Percentiles rank a stretch among this genome's conserved stretches.
These are phyloP conservation scores for Paedocypris micromegethes DNA, from an alignment of 2,797 vertebrate species.

Conservation along the genomic window DNA sequence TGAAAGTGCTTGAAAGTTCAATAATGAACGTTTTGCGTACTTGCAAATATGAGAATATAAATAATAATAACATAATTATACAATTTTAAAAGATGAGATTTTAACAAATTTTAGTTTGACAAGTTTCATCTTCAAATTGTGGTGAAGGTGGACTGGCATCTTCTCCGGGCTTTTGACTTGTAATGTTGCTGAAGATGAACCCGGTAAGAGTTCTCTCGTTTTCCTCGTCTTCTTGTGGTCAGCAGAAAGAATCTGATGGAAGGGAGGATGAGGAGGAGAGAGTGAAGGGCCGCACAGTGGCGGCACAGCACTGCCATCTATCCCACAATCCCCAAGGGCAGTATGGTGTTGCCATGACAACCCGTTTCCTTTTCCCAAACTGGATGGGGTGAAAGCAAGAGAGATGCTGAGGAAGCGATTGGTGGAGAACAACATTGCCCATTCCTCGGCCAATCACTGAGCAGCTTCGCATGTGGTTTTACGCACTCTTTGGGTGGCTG, in stretches of 20 bases:
- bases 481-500: conserved; percentile 14
- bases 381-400: conserved; percentile 45
- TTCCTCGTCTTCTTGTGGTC: conserved; percentile 35
- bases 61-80: no score
- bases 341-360: conserved; percentile 58
- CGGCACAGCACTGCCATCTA: conserved; percentile 47
- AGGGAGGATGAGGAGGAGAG: conserved; percentile 1
- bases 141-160: no score
- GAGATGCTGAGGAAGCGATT: conserved; percentile 39
- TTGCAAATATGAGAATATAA: no score
- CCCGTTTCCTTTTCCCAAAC: conserved; percentile 51
- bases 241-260: conserved; percentile 26
- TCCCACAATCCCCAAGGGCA: conserved; percentile 55
- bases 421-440: conserved; percentile 29
- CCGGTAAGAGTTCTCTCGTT: conserved; percentile 3
- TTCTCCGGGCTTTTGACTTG: no score
- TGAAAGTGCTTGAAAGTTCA: no score
- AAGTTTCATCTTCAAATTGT: no score
- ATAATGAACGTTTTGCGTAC: no score
- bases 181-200: background rate
- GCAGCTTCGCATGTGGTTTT: conserved; percentile 14
- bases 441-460: conserved; percentile 36
- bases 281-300: conserved; percentile 33
- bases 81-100: no score
- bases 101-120: no score